phyloP scores from a whole-genome alignment of 2,888 invertebrate genomes.

The Trissoscelio sp. region DNA sequence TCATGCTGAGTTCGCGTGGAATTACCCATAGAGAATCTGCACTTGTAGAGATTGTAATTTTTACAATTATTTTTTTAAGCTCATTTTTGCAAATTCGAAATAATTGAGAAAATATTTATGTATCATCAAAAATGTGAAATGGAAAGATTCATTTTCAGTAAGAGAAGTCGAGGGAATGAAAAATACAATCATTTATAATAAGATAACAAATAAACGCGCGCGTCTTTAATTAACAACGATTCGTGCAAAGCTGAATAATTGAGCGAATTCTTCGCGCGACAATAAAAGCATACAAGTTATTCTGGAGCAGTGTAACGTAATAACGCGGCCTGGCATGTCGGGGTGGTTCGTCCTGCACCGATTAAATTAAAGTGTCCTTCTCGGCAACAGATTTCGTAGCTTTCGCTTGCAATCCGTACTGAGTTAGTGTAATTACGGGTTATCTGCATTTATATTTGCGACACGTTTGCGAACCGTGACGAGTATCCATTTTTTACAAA shows the following conservation, averaged over 20 bases:
- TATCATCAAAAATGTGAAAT: too few species aligned
- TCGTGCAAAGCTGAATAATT: conserved; percentile 51
- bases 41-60: too few species aligned
- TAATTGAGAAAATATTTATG: too few species aligned
- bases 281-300: conserved; percentile 56
- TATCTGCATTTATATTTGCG: conserved; percentile 67
- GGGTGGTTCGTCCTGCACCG: conserved; percentile 37
- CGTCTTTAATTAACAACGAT: conserved; percentile 52
- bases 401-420: conserved; percentile 54
- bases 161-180: too few species aligned
- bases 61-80: too few species aligned
- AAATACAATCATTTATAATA: too few species aligned
- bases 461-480: conserved; percentile 52
- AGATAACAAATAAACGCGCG: conserved; percentile 21
- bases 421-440: conserved; percentile 67
- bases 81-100: too few species aligned
- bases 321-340: conserved; percentile 47
- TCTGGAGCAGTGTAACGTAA: conserved; percentile 55
- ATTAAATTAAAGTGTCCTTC: conserved; percentile 66
- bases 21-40: too few species aligned
- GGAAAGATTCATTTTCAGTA: too few species aligned
- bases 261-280: conserved; percentile 48
- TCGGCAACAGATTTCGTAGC: conserved; percentile 63
- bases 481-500: conserved; percentile 49
- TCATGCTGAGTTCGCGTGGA: too few species aligned